Conservation (phyloP, 2,797 vertebrate genomes). For the Propithecus perrieri region DNA sequence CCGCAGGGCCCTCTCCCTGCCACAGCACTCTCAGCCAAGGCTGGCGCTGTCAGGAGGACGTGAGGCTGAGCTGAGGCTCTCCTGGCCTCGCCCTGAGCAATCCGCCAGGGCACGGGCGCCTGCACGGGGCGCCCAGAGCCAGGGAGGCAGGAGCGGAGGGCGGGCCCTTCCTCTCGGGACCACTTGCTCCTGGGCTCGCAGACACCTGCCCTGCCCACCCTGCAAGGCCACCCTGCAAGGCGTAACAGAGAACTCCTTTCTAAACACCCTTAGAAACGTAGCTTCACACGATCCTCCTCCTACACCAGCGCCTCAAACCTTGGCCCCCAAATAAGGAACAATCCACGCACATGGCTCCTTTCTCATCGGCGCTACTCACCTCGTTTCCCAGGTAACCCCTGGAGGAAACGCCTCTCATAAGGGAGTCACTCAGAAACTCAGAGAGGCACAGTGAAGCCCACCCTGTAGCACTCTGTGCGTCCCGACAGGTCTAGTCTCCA, state of each 20-base stretch:
- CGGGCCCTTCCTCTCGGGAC: neutral
- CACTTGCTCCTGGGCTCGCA: neutral
- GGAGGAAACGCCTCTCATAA: neutral
- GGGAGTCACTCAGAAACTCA: neutral
- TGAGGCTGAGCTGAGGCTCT: neutral
- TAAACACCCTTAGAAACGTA: neutral
- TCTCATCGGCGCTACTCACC: too few species aligned
- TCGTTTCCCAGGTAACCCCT: neutral
- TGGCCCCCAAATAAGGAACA: neutral
- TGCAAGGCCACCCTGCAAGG: neutral
- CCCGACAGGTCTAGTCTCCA: neutral
- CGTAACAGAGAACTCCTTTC: neutral
- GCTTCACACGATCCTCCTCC: neutral
- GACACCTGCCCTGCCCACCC: neutral
- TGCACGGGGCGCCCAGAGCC: too few species aligned
- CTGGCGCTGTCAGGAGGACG: neutral
- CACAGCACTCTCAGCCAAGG: neutral
- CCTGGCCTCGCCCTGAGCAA: neutral
- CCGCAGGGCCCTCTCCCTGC: neutral
- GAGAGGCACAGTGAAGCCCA: rapidly evolving
- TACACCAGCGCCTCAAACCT: neutral
- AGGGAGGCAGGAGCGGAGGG: neutral
- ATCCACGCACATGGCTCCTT: neutral
- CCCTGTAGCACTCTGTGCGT: neutral
- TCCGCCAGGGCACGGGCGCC: rapidly evolving